Conservation (phyloP, 2,797 vertebrate genomes). For the Varecia variegata region DNA sequence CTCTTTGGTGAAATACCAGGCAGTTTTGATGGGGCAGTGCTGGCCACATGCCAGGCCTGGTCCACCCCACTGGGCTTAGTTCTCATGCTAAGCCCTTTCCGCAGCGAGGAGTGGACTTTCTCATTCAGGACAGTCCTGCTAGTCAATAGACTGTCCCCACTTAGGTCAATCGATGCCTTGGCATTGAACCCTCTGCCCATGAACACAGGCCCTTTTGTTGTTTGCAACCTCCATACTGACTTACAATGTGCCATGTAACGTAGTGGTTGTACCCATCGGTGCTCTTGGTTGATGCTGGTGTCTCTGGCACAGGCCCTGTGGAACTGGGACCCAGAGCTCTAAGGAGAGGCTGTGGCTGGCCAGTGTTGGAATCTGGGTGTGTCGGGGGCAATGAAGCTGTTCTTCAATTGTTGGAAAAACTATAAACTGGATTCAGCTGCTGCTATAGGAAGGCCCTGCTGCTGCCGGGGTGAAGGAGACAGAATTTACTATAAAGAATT, state of each 20-base stretch:
- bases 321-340: background rate
- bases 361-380: background rate
- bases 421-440: background rate
- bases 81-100: background rate
- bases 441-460: background rate
- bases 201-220: background rate
- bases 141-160: background rate
- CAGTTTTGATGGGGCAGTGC: background rate
- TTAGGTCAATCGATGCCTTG: background rate
- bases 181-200: background rate
- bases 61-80: background rate
- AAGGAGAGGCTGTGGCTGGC: background rate
- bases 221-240: background rate
- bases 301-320: background rate
- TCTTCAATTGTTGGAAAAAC: background rate
- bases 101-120: background rate
- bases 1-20: background rate
- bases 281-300: background rate
- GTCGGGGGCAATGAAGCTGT: background rate
- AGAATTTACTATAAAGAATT: background rate
- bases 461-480: background rate
- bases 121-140: background rate
- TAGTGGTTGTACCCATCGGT: background rate
- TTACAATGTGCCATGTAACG: rapidly evolving
- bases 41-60: background rate